Evolutionary conservation across 2,797 vertebrate genomes (phyloP).

Genomic region (Cephalopachus bancanus): DNA sequence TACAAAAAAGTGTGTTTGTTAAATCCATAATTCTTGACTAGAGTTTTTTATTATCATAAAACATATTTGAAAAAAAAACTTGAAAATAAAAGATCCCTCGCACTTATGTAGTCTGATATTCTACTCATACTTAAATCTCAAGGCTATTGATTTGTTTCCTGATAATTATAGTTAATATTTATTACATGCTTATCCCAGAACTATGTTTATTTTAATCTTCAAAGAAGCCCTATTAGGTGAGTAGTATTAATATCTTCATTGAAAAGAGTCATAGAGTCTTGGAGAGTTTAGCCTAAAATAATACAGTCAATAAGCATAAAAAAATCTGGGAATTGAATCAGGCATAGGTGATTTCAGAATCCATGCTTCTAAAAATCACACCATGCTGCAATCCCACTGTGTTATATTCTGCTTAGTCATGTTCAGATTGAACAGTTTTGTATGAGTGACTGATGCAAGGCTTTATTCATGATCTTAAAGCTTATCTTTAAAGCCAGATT

Average conservation of each 20-base stretch:
- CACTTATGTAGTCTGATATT: background rate
- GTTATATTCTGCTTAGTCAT: background rate
- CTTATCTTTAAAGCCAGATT: background rate
- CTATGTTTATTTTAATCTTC: conserved; percentile 43
- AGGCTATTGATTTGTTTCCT: conserved; percentile 33
- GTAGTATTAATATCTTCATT: conserved; percentile 8
- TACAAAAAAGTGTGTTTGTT: background rate
- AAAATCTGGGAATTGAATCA: background rate
- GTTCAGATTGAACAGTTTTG: background rate
- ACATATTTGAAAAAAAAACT: background rate
- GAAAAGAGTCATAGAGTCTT: background rate
- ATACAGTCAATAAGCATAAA: background rate
- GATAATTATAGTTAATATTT: conserved; percentile 14
- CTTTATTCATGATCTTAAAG: background rate
- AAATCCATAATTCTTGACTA: background rate
- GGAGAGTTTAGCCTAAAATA: conserved; percentile 24
- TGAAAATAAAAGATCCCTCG: conserved; percentile 24
- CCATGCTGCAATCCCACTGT: background rate
- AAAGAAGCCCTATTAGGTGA: background rate
- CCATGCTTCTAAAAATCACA: background rate
- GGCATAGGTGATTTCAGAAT: background rate
- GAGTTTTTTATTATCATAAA: conserved; percentile 44
- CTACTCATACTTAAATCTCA: background rate
- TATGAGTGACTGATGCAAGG: background rate
- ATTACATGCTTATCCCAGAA: background rate